Evolutionary conservation across 1,140 invertebrate species (phyloP), one percentile per base, ranked within the genome.

Genomic region (Lycorma delicatula): DNA sequence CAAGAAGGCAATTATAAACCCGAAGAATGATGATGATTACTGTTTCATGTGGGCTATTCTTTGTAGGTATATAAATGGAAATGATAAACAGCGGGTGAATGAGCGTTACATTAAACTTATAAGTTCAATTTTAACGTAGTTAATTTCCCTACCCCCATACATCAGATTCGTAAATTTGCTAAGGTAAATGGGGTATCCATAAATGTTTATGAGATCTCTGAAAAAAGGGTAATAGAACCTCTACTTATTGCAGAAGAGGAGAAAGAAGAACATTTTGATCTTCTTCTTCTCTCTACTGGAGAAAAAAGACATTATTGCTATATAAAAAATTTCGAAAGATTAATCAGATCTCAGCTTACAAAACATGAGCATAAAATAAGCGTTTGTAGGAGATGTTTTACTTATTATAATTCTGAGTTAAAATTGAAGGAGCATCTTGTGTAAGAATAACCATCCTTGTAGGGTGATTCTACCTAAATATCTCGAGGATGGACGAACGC

Each of bases 341-440:
- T 49, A 29, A 31, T 56, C 20, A 12, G 20, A 2, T 22, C 26
- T 29, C 44, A 56, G 31, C 47, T 56, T 11, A 48, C 2, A 11
- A 48, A 49, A 13, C 27, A 56, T 31, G 12, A 46, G 16, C 44
- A 31, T 22, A 49, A 26, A 29, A 28, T 22, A 16, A 20, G 31
- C 13, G 28, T 56, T 29, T 56, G 54, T 22, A 56, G 34, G 48
- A 13, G 44, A 25, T 56, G 54, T 48, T 49, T 56, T 23, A 56
- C 44, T 26, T 44, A 56, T 49, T 56, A 48, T 36, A 23, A 18
- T 23, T 18, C 9, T 23, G 16, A 28, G 11, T 3, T 6, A 1
- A 27, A 7, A 31, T 56, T 56, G 13, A 26, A 49, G 31, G 20
- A 27, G 16, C 54, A 56, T 28, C n/a, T 23, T 12, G 26, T 48